A percentile compares a stretch with the other conserved stretches of the same genome.
Evolutionary conservation across 1,140 invertebrate genomes (phyloP).

Genomic region (Pantala flavescens): DNA sequence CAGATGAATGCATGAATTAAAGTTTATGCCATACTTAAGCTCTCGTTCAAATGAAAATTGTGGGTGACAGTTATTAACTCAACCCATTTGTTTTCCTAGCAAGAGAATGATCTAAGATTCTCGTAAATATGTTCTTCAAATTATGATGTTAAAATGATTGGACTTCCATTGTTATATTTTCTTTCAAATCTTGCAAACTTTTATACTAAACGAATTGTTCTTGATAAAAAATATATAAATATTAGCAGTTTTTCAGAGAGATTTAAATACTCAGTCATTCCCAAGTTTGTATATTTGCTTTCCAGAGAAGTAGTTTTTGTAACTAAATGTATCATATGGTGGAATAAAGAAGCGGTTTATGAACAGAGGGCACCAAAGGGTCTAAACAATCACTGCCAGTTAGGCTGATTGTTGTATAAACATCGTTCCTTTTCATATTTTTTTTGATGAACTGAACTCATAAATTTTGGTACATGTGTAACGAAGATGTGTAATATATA

Average conservation of each 20-base stretch:
- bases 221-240: not conserved
- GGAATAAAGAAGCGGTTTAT: not conserved
- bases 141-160: not conserved
- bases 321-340: not conserved
- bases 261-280: not conserved
- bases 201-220: not conserved
- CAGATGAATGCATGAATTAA: not conserved
- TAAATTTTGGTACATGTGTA: not conserved
- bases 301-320: not conserved
- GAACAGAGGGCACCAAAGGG: not conserved
- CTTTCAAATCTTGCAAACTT: not conserved
- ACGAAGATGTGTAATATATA: not conserved
- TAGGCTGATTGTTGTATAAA: conserved; percentile 6
- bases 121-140: not conserved
- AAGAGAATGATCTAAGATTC: not conserved
- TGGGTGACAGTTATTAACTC: not conserved
- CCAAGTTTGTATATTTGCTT: not conserved
- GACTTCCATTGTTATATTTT: not conserved
- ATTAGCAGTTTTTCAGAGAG: not conserved
- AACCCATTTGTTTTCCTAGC: not conserved
- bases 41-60: not conserved
- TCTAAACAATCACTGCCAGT: not conserved
- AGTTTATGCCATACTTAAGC: not conserved
- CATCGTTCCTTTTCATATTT: not conserved
- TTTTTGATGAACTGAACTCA: not conserved